Percentiles rank a stretch among this genome's conserved stretches.
phyloP scores from a whole-genome alignment of 1,140 invertebrate genomes.

The Archivesica marissinica region DNA sequence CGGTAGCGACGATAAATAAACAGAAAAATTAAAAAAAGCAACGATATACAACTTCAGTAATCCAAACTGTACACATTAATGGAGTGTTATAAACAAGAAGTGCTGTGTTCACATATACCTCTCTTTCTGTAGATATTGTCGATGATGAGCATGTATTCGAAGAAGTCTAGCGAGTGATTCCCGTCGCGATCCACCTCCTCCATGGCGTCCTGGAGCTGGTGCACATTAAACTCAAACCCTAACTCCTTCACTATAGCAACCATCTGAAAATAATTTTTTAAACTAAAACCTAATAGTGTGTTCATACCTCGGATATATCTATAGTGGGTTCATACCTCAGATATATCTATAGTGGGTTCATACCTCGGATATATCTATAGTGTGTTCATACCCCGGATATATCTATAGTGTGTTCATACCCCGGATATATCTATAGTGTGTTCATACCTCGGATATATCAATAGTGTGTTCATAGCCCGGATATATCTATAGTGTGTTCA shows the following conservation, averaged over 20 bases:
- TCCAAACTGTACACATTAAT: no score
- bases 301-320: slow-evolving; percentile 72
- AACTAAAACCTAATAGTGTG: no score
- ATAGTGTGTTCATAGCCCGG: no score
- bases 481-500: no score
- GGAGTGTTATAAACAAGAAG: no score
- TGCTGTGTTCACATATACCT: no score
- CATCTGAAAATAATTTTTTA: slow-evolving; percentile 65
- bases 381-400: slow-evolving; percentile 70
- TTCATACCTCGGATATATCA: slow-evolving; percentile 73
- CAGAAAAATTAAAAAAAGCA: no score
- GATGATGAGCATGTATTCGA: slow-evolving; percentile 72
- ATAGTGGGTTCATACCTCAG: slow-evolving; percentile 66
- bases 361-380: no score
- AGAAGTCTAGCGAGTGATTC: slow-evolving; percentile 72
- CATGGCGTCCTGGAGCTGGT: slow-evolving; percentile 72
- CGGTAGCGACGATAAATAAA: no score
- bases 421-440: slow-evolving; percentile 72
- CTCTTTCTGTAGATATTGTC: slow-evolving; percentile 65
- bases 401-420: slow-evolving; percentile 71
- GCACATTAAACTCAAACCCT: slow-evolving; percentile 68
- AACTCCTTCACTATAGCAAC: slow-evolving; percentile 67
- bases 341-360: no score
- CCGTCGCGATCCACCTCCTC: slow-evolving; percentile 72
- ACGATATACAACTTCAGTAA: no score